Conservation (phyloP, 1,140 invertebrate species). For the Antheraea pernyi region DNA sequence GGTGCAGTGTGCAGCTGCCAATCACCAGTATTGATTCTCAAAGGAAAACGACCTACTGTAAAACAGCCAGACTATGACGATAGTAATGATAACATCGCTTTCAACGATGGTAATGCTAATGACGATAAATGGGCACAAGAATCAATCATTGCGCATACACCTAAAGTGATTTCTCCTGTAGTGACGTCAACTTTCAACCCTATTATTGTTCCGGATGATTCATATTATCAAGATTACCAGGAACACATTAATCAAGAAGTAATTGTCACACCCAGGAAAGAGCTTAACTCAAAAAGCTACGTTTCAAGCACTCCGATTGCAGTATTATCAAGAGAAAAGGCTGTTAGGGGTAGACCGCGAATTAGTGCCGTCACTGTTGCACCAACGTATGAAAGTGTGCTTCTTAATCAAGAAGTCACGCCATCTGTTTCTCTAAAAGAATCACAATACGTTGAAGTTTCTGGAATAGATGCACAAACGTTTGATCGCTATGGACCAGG, state of each 20-base stretch:
- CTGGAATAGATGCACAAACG: slow-evolving; percentile 48
- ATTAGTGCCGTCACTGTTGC: slow-evolving; percentile 65
- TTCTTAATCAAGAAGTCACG: slow-evolving; percentile 55
- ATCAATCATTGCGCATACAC: slow-evolving; percentile 30
- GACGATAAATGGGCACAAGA: slow-evolving; percentile 47
- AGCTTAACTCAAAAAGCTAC: slow-evolving; percentile 40
- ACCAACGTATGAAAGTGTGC: slow-evolving; percentile 72
- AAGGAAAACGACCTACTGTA: slow-evolving; percentile 63
- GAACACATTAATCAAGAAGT: slow-evolving; percentile 51
- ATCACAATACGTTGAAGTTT: slow-evolving; percentile 26
- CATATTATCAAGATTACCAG: slow-evolving; percentile 67
- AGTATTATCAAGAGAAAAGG: slow-evolving; percentile 48
- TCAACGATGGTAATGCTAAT: slow-evolving; percentile 53
- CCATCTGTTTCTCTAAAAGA: slow-evolving; percentile 32
- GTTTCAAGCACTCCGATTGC: slow-evolving; percentile 51
- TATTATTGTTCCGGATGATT: slow-evolving; percentile 76
- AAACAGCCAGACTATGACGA: slow-evolving; percentile 48
- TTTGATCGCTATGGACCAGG: slow-evolving; percentile 80
- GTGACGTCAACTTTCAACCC: slow-evolving; percentile 72
- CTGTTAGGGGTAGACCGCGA: slow-evolving; percentile 56
- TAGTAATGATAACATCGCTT: slow-evolving; percentile 55
- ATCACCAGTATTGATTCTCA: slow-evolving; percentile 80
- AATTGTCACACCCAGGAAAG: slow-evolving; percentile 41
- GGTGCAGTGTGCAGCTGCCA: slow-evolving; percentile 87
- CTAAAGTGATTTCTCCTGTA: slow-evolving; percentile 44